These are phyloP conservation scores for Homarus gammarus DNA, from an alignment of 2,888 invertebrate species.

Conservation along the genomic window DNA sequence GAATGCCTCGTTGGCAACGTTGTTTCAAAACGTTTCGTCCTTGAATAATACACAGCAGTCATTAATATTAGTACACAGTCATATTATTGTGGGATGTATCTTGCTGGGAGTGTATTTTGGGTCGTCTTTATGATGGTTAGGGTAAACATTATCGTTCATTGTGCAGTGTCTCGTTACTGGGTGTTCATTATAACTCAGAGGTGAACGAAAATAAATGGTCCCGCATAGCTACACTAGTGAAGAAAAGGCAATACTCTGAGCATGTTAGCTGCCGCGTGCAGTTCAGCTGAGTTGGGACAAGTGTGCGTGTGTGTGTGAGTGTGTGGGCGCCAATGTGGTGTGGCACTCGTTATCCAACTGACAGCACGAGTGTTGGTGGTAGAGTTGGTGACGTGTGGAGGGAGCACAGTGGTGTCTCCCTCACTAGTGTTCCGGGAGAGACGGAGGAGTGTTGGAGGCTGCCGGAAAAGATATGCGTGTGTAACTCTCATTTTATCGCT, in stretches of 20 bases:
- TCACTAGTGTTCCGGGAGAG: neutral
- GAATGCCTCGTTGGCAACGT: conserved; percentile 40
- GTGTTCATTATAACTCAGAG: neutral
- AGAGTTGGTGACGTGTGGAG: neutral
- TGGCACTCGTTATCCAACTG: conserved; percentile 32
- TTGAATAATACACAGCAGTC: neutral
- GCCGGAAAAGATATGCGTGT: neutral
- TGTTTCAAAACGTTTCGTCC: conserved; percentile 54
- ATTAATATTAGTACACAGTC: neutral
- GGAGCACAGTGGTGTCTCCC: neutral
- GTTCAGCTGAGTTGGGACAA: conserved; percentile 65
- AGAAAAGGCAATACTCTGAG: conserved; percentile 47
- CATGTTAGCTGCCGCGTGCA: conserved; percentile 53
- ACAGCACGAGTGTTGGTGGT: conserved; percentile 39
- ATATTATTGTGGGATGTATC: too few relatives aligned
- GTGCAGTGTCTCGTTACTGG: too few relatives aligned
- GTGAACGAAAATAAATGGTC: neutral
- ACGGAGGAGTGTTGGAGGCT: neutral
- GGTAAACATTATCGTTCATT: too few relatives aligned
- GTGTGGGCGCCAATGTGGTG: conserved; percentile 43
- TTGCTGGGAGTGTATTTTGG: too few relatives aligned
- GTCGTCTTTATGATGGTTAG: too few relatives aligned
- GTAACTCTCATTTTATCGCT: neutral
- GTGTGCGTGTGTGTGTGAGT: conserved; percentile 59
- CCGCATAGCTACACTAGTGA: conserved; percentile 12